Base-by-base conservation (phyloP, 2,113 vertebrate species). In the Thomomys bottae region DNA sequence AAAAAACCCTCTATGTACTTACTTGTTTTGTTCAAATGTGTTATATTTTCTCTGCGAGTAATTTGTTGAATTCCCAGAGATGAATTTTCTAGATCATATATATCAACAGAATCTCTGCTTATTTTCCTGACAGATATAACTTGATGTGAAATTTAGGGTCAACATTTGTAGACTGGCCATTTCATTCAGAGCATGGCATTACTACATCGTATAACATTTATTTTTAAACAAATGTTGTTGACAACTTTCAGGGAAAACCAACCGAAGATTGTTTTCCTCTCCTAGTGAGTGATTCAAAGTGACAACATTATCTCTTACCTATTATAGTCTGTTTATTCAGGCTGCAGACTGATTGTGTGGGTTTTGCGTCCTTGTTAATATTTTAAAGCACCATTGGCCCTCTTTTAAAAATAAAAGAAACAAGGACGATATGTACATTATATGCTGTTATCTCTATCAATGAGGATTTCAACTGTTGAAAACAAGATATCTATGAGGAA, bases 221-320 rank as follows among this genome's bases (percentile, higher is more conserved):
- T 75, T 84, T 83, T 54, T 28, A 12, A 92, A 70, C 11, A 88
- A 91, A 90, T 93, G 3, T 72, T 68, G 1, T 76, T 93, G 59
- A 0, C 1, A 84, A 3, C 87, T 94, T 93, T 17, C 68, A 84
- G 12, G 1, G 28, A 34, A 95, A 72, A 4, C 54, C 42, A 84
- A 24, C 81, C 82, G 87, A 84, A 75, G 71, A 54, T 2, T 54
- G 75, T 30, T 72, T 93, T 77, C 61, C 66, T 96, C n/a, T 79
- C 68, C 40, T 20, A 71, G 1, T 73, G 17, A 84, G 32, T 94
- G 5, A 86, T 36, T 32, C 57, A 90, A 76, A 91, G 91, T 18
- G 32, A 89, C 94, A 61, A 0, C 61, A 67, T 67, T 23, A n/a
- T 71, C 12, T 77, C 18, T 38, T 34, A 30, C 17, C 70, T 93